Percentiles rank a stretch among this genome's conserved stretches.
These are phyloP conservation scores for Aurelia aurita DNA, from an alignment of 30 jellyfish, hydroid and myxozoan genomes.

Conservation along the genomic window DNA sequence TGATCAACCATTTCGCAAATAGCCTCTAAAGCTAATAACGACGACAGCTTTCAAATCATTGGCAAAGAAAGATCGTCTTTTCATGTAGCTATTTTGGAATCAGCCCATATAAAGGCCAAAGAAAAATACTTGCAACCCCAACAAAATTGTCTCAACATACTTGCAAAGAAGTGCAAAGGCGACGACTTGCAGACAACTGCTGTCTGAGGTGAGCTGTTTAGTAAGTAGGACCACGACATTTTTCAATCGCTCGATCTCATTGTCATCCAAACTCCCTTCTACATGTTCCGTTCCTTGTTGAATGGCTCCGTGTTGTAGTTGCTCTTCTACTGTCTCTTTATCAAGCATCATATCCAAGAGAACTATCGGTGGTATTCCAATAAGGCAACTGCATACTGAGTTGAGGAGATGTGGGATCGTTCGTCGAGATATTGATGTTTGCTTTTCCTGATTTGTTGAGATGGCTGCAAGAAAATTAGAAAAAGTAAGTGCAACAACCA, in stretches of 20 bases:
- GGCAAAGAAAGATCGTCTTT: too few species aligned
- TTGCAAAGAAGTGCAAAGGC: slow-evolving; percentile 47
- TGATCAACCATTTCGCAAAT: too few species aligned
- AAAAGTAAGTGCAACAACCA: too few species aligned
- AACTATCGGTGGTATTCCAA: slow-evolving; percentile 23
- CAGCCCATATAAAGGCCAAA: too few species aligned
- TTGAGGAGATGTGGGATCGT: slow-evolving; percentile 17
- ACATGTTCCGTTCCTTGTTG: background rate
- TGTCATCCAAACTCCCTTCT: background rate
- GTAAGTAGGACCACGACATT: background rate
- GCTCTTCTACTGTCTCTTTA: slow-evolving; percentile 32
- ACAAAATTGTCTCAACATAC: background rate
- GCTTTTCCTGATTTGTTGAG: too few species aligned
- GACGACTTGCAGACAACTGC: slow-evolving; percentile 21
- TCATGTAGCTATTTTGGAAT: too few species aligned
- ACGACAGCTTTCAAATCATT: too few species aligned
- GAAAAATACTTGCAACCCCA: too few species aligned
- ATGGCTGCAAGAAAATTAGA: too few species aligned
- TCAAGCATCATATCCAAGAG: slow-evolving; percentile 31
- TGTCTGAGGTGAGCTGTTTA: slow-evolving; percentile 19
- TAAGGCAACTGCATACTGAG: slow-evolving; percentile 26
- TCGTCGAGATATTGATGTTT: too few species aligned
- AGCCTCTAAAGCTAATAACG: too few species aligned
- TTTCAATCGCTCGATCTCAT: background rate
- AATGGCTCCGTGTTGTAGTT: slow-evolving; percentile 20